A percentile compares a stretch with the other conserved stretches of the same genome.
These are phyloP conservation scores for Iguana delicatissima DNA, from an alignment of 2,797 vertebrate genomes.

Conservation along the genomic window DNA sequence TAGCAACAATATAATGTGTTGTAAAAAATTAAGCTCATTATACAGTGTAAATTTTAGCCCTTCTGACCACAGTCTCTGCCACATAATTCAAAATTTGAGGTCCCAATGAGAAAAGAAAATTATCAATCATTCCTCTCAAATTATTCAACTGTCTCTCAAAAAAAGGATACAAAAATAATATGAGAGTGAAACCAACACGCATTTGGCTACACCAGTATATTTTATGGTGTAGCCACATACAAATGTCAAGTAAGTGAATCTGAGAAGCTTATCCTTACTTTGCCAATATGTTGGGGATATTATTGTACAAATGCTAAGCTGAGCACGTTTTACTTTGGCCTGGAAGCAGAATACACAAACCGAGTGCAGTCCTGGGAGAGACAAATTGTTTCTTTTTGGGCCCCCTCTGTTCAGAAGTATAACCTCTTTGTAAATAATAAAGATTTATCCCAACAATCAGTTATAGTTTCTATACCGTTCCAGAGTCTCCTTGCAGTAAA, in stretches of 20 bases:
- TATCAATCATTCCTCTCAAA: too few species aligned
- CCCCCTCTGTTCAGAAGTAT: not conserved
- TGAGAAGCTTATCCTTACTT: not conserved
- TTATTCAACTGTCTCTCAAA: too few species aligned
- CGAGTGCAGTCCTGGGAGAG: not conserved
- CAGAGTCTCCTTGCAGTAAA: not conserved
- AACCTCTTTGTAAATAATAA: not conserved
- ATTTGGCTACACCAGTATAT: not conserved
- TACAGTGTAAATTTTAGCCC: too few species aligned
- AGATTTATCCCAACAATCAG: not conserved
- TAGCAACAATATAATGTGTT: too few species aligned
- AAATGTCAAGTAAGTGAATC: not conserved
- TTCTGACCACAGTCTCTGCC: too few species aligned
- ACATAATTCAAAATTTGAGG: too few species aligned
- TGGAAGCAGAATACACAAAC: not conserved
- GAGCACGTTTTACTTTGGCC: not conserved
- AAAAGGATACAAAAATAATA: too few species aligned
- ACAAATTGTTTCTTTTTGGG: not conserved
- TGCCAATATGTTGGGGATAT: too few species aligned
- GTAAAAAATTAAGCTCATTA: too few species aligned
- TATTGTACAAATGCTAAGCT: not conserved
- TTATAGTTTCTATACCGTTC: not conserved
- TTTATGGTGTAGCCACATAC: constrained; percentile 20
- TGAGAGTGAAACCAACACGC: too few species aligned
- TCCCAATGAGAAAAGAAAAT: too few species aligned